Conservation (phyloP, 2,113 vertebrate genomes). For the Craseonycteris thonglongyai region DNA sequence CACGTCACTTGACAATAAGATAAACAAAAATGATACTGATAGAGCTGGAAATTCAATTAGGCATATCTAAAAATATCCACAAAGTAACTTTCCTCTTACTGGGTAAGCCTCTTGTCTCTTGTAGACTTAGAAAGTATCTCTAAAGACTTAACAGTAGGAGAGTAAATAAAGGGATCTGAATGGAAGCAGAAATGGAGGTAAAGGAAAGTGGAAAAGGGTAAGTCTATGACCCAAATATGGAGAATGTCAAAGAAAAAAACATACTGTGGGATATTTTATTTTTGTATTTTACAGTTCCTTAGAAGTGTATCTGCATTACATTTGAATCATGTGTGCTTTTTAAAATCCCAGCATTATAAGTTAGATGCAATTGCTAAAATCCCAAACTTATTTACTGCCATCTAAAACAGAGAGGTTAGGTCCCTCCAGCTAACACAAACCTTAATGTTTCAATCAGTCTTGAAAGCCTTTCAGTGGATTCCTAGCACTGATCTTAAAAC, state of each 20-base stretch:
- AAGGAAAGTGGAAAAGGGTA: not conserved
- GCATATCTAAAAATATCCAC: constrained; percentile 51
- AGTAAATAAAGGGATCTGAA: not conserved
- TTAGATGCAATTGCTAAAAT: not conserved
- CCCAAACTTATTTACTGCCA: not conserved
- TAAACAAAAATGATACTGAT: not conserved
- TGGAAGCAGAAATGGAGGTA: not conserved
- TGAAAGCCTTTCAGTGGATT: not conserved
- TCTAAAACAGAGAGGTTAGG: constrained; percentile 12
- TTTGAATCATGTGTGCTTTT: not conserved
- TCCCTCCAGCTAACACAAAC: not conserved
- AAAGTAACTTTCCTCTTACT: constrained; percentile 57
- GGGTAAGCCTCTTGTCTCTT: constrained; percentile 46
- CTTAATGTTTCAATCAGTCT: not conserved
- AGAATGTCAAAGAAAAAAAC: not conserved
- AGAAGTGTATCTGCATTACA: not conserved
- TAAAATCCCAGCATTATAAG: not conserved
- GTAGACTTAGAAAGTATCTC: constrained; percentile 24
- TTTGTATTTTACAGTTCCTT: not conserved
- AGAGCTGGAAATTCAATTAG: constrained; percentile 52
- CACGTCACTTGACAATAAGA: not conserved
- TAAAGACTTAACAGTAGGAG: not conserved
- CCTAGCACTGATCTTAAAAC: not conserved
- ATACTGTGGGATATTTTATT: not conserved
- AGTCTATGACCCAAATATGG: not conserved